Conservation (phyloP, 2,797 vertebrate species). For the Danionella dracula region DNA sequence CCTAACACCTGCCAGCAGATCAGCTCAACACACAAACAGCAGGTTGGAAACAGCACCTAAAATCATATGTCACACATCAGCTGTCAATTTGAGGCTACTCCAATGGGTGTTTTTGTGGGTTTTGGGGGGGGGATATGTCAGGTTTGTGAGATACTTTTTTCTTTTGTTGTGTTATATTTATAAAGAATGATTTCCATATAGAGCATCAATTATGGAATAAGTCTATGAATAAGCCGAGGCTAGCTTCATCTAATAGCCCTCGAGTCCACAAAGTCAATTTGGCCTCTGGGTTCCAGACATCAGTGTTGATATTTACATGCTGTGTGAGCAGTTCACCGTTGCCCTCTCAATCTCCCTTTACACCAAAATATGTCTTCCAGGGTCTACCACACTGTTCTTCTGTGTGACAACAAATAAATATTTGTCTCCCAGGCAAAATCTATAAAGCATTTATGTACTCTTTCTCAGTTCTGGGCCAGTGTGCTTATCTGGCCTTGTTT, state of each 20-base stretch:
- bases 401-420: constrained; percentile 16
- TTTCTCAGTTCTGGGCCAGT: neutral
- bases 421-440: constrained; percentile 22
- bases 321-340: neutral
- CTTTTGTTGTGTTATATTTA: constrained; percentile 7
- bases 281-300: neutral
- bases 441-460: constrained; percentile 8
- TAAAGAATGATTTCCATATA: neutral
- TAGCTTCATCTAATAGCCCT: constrained; percentile 1
- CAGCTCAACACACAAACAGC: neutral
- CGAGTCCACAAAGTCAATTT: neutral
- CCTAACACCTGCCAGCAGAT: constrained; percentile 3
- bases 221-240: neutral
- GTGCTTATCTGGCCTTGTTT: constrained; percentile 8
- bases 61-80: neutral
- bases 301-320: neutral
- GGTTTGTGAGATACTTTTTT: neutral
- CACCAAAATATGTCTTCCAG: neutral
- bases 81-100: neutral
- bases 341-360: neutral
- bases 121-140: too few relatives aligned
- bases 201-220: constrained; percentile 9
- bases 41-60: neutral
- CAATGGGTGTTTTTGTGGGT: too few relatives aligned
- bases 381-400: constrained; percentile 11